Conservation (phyloP, 2,797 vertebrate genomes). For the Coendou prehensilis region DNA sequence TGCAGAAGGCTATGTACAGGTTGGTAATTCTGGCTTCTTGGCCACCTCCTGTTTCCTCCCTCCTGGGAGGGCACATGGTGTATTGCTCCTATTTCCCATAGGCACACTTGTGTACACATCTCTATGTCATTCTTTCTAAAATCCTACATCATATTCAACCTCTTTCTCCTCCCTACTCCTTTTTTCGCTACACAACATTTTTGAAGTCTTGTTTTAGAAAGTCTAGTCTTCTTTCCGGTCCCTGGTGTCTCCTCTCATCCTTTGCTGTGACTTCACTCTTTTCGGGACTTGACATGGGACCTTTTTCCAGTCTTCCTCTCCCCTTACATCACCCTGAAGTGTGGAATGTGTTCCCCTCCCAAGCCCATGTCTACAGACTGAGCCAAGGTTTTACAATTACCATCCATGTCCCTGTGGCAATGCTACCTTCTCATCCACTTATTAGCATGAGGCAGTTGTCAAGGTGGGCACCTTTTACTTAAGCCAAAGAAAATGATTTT, state of each 20-base stretch:
- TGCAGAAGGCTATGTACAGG: neutral
- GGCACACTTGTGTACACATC: neutral
- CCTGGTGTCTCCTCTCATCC: neutral
- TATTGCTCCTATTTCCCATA: neutral
- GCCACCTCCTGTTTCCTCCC: rapidly evolving
- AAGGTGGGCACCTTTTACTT: neutral
- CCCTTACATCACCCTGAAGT: rapidly evolving
- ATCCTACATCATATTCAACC: too few species aligned
- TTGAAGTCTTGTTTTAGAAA: neutral
- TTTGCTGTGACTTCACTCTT: neutral
- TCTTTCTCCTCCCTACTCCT: neutral
- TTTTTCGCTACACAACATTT: neutral
- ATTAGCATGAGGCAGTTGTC: neutral
- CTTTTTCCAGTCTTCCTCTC: neutral
- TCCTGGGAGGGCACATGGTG: neutral
- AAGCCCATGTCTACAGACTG: neutral
- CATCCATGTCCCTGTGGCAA: neutral
- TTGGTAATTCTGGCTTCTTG: neutral
- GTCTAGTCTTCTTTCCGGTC: neutral
- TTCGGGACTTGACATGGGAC: neutral
- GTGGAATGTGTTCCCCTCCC: neutral
- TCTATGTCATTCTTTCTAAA: neutral
- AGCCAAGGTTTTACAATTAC: neutral
- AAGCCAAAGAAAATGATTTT: neutral
- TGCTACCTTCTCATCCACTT: neutral